These are phyloP conservation scores for Clanis bilineata DNA, from an alignment of 2,888 invertebrate species.

Conservation along the genomic window DNA sequence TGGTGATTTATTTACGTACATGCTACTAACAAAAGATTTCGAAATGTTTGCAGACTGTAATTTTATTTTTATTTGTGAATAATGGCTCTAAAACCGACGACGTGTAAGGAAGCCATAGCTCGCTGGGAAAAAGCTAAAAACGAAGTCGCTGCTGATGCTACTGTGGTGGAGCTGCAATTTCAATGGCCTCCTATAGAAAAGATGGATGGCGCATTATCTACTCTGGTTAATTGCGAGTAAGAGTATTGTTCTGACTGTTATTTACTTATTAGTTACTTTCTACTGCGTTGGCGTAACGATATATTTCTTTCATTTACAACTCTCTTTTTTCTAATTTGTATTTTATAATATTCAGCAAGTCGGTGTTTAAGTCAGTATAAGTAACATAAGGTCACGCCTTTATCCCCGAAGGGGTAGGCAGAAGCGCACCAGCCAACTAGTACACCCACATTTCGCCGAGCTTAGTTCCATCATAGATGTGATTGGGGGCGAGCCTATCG, in stretches of 20 bases:
- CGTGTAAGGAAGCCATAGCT: slow-evolving; percentile 92
- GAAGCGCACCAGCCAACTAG: too few relatives aligned
- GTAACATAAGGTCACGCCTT: too few relatives aligned
- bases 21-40: background rate
- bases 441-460: too few relatives aligned
- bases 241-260: slow-evolving; percentile 17
- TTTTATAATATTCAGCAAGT: too few relatives aligned
- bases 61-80: background rate
- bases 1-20: background rate
- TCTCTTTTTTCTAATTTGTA: too few relatives aligned
- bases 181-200: slow-evolving; percentile 97
- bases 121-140: slow-evolving; percentile 91
- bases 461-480: too few relatives aligned
- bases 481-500: too few relatives aligned
- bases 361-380: too few relatives aligned
- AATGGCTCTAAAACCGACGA: slow-evolving; percentile 82
- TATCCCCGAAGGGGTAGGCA: too few relatives aligned
- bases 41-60: slow-evolving; percentile 20
- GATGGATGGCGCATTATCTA: slow-evolving; percentile 94
- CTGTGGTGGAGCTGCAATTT: slow-evolving; percentile 90
- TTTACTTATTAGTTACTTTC: background rate
- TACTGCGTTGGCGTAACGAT: background rate
- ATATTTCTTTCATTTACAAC: background rate
- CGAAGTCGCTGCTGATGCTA: slow-evolving; percentile 85
- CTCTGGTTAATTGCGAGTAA: slow-evolving; percentile 86